Conservation (phyloP, 2,888 invertebrate genomes). For the Aphrophora alni region DNA sequence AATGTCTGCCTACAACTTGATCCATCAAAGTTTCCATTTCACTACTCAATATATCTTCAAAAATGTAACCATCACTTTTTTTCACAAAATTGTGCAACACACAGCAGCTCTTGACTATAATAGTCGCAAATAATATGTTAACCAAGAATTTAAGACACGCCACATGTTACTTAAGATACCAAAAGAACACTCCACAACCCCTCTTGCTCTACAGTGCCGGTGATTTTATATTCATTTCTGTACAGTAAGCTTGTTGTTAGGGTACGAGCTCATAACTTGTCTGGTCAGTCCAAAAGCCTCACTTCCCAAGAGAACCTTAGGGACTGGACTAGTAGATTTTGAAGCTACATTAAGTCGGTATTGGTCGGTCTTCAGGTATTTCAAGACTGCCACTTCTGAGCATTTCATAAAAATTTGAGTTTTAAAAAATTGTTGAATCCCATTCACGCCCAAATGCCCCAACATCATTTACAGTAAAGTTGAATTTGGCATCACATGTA, state of each 20-base stretch:
- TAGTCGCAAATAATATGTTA: not conserved
- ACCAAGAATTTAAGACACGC: not conserved
- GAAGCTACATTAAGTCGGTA: not conserved
- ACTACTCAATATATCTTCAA: not conserved
- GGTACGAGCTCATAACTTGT: not conserved
- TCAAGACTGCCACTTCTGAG: conserved; percentile 23
- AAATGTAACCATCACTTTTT: not conserved
- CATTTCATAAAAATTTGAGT: conserved; percentile 14
- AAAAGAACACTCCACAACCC: not conserved
- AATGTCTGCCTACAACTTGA: not conserved
- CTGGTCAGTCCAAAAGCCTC: not conserved
- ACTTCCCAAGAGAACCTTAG: not conserved
- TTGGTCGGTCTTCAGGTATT: conserved; percentile 17
- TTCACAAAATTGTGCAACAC: no score
- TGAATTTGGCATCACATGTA: conserved; percentile 31
- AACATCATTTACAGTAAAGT: conserved; percentile 27
- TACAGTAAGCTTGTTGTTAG: not conserved
- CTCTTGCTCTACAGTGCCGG: conserved; percentile 7
- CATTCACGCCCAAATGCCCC: conserved; percentile 27
- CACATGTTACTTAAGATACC: not conserved
- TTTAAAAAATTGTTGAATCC: conserved; percentile 23
- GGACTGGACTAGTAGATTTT: not conserved
- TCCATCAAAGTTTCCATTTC: not conserved
- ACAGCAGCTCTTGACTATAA: not conserved
- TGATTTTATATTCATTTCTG: not conserved